phyloP scores from a whole-genome alignment of 2,797 vertebrate species.

The Epinephelus coioides region DNA sequence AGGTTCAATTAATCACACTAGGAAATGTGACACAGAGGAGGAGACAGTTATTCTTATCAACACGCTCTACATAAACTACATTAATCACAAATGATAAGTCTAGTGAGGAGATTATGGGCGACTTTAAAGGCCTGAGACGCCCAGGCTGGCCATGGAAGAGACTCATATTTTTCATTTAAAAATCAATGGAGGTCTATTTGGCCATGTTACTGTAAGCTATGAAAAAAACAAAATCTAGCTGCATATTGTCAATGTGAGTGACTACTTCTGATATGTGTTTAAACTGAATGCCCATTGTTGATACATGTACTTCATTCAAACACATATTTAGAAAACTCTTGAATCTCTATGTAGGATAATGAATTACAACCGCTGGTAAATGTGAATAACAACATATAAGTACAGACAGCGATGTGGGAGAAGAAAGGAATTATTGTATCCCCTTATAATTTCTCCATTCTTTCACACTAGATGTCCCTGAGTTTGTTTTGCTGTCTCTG shows the following conservation, averaged over 20 bases:
- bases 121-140: background rate
- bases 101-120: background rate
- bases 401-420: background rate
- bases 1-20: conserved; percentile 48
- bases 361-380: background rate
- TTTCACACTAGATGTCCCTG: background rate
- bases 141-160: background rate
- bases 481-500: background rate
- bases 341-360: background rate
- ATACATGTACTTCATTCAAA: background rate
- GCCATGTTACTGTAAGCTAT: background rate
- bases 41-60: conserved; percentile 25
- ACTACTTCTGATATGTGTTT: background rate
- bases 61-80: conserved; percentile 19
- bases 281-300: background rate
- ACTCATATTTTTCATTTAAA: background rate
- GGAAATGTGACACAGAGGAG: conserved; percentile 23
- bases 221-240: background rate
- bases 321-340: too few relatives aligned
- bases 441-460: background rate
- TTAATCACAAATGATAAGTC: conserved; percentile 48
- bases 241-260: background rate
- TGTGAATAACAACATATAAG: background rate
- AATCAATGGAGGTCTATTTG: background rate
- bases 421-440: background rate